phyloP scores from a whole-genome alignment of 2,113 vertebrate species.

The Protobothrops flavoviridis region DNA sequence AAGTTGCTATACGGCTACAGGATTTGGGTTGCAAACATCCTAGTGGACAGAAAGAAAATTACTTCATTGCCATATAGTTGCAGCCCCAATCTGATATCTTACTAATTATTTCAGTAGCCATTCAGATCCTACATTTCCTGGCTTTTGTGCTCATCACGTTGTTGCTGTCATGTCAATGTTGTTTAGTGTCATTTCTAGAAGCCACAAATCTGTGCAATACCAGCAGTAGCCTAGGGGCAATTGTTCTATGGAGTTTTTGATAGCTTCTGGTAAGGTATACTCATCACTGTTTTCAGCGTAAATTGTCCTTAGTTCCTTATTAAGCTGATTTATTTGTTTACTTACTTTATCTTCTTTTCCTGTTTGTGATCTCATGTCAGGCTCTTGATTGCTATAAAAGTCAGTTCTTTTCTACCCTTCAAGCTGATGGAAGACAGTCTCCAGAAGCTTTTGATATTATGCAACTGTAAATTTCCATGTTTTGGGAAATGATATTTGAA shows the following conservation, averaged over 20 bases:
- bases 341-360: neutral
- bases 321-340: neutral
- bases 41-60: neutral
- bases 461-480: neutral
- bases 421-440: neutral
- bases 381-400: neutral
- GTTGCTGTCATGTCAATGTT: neutral
- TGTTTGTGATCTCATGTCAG: neutral
- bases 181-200: neutral
- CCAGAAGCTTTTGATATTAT: neutral
- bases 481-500: neutral
- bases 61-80: neutral
- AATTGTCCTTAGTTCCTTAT: neutral
- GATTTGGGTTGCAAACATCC: neutral
- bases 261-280: neutral
- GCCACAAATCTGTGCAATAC: neutral
- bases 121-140: neutral
- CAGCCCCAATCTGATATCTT: neutral
- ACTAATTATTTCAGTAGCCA: neutral
- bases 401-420: neutral
- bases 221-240: neutral
- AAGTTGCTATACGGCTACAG: neutral
- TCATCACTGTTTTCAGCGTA: neutral
- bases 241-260: neutral
- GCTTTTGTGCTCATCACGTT: neutral